These are phyloP conservation scores for Tetropium fuscum DNA, from an alignment of 2,888 invertebrate species.

Conservation along the genomic window DNA sequence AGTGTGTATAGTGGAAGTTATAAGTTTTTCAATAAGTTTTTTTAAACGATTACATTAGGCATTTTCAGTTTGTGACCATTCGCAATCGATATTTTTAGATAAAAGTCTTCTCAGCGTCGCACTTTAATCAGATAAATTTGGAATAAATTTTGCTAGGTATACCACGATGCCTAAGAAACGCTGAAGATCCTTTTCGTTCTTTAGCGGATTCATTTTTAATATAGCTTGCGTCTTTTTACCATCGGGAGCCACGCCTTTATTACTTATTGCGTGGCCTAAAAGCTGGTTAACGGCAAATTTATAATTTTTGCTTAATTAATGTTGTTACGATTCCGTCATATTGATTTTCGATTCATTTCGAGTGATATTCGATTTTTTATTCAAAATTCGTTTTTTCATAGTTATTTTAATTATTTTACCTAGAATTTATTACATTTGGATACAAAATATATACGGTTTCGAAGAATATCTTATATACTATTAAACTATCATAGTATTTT, in stretches of 20 bases:
- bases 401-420: no score
- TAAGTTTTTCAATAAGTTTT: no score
- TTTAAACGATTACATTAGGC: no score
- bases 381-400: no score
- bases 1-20: no score
- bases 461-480: no score
- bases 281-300: neutral
- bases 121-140: slow-evolving; percentile 27
- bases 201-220: slow-evolving; percentile 2
- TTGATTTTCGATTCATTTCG: no score
- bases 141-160: slow-evolving; percentile 30
- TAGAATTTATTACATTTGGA: no score
- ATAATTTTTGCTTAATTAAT: slow-evolving; percentile 2
- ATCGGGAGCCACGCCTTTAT: neutral
- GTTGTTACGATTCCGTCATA: no score
- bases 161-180: slow-evolving; percentile 30
- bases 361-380: no score
- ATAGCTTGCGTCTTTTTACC: slow-evolving; percentile 11
- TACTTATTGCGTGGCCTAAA: neutral
- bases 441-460: no score
- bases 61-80: slow-evolving; percentile 28
- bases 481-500: no score
- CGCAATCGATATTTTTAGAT: slow-evolving; percentile 25
- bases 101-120: slow-evolving; percentile 22
- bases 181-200: slow-evolving; percentile 26